phyloP scores from a whole-genome alignment of 2,113 vertebrate species.

The Isichthys henryi region DNA sequence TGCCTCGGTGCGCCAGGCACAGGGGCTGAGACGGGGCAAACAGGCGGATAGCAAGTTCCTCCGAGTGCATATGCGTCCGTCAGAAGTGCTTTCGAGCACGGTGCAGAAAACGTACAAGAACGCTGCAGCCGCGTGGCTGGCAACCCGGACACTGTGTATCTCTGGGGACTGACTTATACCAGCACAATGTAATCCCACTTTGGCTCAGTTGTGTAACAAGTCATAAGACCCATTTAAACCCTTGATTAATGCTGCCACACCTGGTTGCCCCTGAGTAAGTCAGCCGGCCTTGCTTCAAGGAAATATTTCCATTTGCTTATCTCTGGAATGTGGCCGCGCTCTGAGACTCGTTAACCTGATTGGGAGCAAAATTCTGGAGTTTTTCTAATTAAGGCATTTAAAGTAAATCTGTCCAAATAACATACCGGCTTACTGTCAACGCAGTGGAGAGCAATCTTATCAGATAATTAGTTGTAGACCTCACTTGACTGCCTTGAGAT shows the following conservation, averaged over 20 bases:
- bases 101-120: not conserved
- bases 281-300: not conserved
- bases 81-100: not conserved
- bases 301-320: slow-evolving; percentile 5
- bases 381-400: not conserved
- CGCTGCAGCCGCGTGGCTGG: not conserved
- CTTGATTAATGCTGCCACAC: slow-evolving; percentile 10
- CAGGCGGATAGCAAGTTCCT: not conserved
- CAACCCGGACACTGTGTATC: not conserved
- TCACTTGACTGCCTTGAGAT: not conserved
- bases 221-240: slow-evolving; percentile 13
- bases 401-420: not conserved
- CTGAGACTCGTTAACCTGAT: slow-evolving; percentile 12
- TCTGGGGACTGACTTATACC: not conserved
- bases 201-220: not conserved
- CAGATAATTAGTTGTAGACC: slow-evolving; percentile 12
- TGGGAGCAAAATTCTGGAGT: not conserved
- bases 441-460: not conserved
- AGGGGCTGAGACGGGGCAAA: not conserved
- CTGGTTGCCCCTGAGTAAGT: not conserved
- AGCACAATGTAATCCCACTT: not conserved
- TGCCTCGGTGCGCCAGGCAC: not conserved
- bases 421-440: not conserved
- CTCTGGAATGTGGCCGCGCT: slow-evolving; percentile 10
- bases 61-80: not conserved